A percentile compares a stretch with the other conserved stretches of the same genome.
Evolutionary conservation across 2,797 vertebrate genomes (phyloP).

Genomic region (Dallia pectoralis): DNA sequence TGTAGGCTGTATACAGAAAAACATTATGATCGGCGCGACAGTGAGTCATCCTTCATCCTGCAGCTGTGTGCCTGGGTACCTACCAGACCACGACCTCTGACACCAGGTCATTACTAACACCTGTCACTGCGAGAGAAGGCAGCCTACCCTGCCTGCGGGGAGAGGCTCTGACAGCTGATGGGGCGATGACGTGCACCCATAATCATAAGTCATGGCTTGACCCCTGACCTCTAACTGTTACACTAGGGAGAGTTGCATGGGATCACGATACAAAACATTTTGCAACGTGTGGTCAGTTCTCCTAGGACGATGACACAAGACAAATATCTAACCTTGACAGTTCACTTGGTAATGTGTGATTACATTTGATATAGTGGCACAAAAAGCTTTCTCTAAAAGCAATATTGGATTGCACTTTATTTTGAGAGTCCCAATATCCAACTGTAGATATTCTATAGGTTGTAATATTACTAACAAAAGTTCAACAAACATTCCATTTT

Average conservation of each 20-base stretch:
- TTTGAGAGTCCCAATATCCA: no score
- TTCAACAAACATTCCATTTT: no score
- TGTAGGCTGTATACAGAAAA: neutral
- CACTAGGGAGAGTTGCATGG: slow-evolving; percentile 31
- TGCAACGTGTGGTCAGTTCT: neutral
- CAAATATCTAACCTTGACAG: neutral
- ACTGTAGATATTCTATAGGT: no score
- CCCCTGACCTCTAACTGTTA: slow-evolving; percentile 57
- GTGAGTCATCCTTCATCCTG: slow-evolving; percentile 24
- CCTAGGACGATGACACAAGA: neutral
- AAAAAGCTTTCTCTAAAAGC: no score
- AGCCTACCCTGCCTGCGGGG: slow-evolving; percentile 44
- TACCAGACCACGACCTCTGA: slow-evolving; percentile 63
- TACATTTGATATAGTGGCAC: neutral
- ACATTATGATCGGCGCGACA: neutral
- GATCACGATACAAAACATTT: slow-evolving; percentile 36
- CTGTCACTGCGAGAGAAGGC: slow-evolving; percentile 64
- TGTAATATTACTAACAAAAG: no score
- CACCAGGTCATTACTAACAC: slow-evolving; percentile 68
- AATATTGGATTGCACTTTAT: no score
- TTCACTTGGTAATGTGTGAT: neutral
- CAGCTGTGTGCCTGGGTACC: slow-evolving; percentile 64
- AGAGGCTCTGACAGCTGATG: slow-evolving; percentile 67
- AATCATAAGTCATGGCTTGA: slow-evolving; percentile 67
- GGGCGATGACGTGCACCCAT: slow-evolving; percentile 55